phyloP scores from a whole-genome alignment of 1,140 invertebrate genomes.

The Rhopalosiphum maidis region DNA sequence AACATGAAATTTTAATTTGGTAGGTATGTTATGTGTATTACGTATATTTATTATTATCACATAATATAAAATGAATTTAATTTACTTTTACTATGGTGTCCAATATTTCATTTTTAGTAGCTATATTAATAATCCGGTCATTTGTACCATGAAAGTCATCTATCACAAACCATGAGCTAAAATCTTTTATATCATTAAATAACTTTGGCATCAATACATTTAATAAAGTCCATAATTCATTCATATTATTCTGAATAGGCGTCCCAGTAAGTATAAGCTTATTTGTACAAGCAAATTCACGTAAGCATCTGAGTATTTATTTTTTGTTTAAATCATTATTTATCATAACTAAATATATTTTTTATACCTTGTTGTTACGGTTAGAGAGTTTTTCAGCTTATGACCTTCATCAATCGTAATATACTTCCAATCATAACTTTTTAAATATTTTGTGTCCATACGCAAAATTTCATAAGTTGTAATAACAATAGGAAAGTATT shows the following conservation, averaged over 20 bases:
- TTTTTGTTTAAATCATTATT: constrained; percentile 13
- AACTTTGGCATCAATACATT: constrained; percentile 77
- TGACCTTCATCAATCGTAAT: constrained; percentile 80
- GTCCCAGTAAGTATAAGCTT: constrained; percentile 78
- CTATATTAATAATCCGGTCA: constrained; percentile 66
- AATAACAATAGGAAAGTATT: constrained; percentile 66
- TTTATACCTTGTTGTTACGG: constrained; percentile 66
- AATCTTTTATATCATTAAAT: constrained; percentile 72
- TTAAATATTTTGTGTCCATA: constrained; percentile 64
- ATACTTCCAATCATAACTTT: constrained; percentile 68
- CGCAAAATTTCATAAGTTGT: constrained; percentile 71
- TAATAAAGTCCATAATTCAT: constrained; percentile 77
- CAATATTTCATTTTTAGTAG: constrained; percentile 39
- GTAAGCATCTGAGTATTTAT: constrained; percentile 62
- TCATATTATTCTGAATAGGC: constrained; percentile 78
- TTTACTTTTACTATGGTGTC: constrained; percentile 44
- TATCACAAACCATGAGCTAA: constrained; percentile 71
- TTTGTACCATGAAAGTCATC: constrained; percentile 84
- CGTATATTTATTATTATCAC: not conserved
- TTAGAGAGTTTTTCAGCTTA: constrained; percentile 73
- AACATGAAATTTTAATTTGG: not conserved
- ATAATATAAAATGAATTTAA: not conserved
- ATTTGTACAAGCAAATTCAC: constrained; percentile 63
- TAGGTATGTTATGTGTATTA: not conserved
- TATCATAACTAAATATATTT: not conserved